These are phyloP conservation scores for Aphrophora alni DNA, from an alignment of 2,888 invertebrate genomes.

Conservation along the genomic window DNA sequence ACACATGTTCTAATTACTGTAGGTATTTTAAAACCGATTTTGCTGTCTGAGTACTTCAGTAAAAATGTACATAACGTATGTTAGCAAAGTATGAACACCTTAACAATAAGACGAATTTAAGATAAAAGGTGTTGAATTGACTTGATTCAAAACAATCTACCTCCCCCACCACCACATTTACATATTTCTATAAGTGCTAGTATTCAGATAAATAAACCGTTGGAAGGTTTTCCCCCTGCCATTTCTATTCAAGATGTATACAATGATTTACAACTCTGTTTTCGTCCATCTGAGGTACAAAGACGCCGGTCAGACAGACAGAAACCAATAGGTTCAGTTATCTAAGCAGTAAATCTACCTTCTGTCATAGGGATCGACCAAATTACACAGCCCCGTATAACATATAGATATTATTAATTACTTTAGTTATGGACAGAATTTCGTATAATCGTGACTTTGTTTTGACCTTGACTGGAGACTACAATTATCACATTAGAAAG, in stretches of 20 bases:
- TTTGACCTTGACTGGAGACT: neutral
- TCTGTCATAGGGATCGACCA: constrained; percentile 23
- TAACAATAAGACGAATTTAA: too few species aligned
- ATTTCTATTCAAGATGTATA: neutral
- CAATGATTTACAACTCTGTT: neutral
- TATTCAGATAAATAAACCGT: too few species aligned
- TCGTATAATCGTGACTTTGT: constrained; percentile 28
- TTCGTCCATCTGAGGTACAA: neutral
- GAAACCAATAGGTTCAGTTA: constrained; percentile 35
- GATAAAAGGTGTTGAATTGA: too few species aligned
- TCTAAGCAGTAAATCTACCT: constrained; percentile 31
- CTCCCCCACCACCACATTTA: too few species aligned
- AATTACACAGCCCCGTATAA: constrained; percentile 33
- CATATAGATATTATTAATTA: constrained; percentile 35
- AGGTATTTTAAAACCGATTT: too few species aligned
- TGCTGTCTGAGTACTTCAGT: too few species aligned
- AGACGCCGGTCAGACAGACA: neutral
- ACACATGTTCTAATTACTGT: too few species aligned
- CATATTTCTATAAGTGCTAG: too few species aligned
- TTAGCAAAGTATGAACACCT: too few species aligned
- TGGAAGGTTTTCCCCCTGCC: neutral
- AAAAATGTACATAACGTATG: too few species aligned
- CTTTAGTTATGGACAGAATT: constrained; percentile 30
- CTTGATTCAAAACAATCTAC: too few species aligned
- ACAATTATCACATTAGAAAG: constrained; percentile 32